These are phyloP conservation scores for cat (Felis catus) DNA, from an alignment of 2,113 vertebrate species.

Conservation along the genomic window F.catus_Fca126_mat1.0 CM031423.1:50343001-50343500, in stretches of 20 bases:
- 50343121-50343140: neutral
- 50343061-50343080: neutral
- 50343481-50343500: rapidly evolving
- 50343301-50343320: neutral
- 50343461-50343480: neutral
- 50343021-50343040: neutral
- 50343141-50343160: neutral
- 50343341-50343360: neutral
- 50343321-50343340: neutral
- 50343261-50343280: neutral
- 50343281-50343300: neutral
- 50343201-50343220: too few species aligned
- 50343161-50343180: neutral
- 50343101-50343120: neutral
- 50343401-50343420: neutral
- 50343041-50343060: neutral
- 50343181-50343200: too few species aligned
- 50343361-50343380: neutral
- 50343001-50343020: neutral
- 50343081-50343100: neutral
- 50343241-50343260: neutral
- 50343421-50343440: neutral
- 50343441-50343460: neutral
- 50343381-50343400: neutral
- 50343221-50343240: neutral